Conservation (phyloP, 64 coral and sea anemone genomes). For the Stylophora pistillata region DNA sequence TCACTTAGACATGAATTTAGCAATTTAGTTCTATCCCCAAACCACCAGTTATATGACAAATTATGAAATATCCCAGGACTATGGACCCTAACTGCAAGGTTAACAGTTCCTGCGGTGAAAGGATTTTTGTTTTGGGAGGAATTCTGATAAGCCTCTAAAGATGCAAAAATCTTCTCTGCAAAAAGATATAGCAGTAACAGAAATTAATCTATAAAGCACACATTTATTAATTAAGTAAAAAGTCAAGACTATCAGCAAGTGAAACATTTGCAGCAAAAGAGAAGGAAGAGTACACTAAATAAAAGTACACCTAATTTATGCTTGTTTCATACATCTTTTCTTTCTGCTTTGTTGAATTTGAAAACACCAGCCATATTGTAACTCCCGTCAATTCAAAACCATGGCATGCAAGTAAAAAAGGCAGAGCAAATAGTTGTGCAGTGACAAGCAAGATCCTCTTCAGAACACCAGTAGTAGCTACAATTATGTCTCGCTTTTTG, state of each 20-base stretch:
- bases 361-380: background rate
- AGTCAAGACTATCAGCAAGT: background rate
- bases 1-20: background rate
- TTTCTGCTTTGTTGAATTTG: background rate
- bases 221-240: background rate
- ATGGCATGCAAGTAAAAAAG: too few relatives aligned
- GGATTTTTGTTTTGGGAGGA: background rate
- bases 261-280: background rate
- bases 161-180: background rate
- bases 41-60: constrained; percentile 15
- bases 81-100: constrained; percentile 11
- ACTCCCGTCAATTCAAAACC: too few relatives aligned
- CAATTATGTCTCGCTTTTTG: too few relatives aligned
- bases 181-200: background rate
- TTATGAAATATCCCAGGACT: background rate
- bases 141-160: background rate
- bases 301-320: background rate
- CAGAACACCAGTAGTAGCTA: too few relatives aligned
- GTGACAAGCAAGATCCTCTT: too few relatives aligned
- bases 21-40: constrained; percentile 7
- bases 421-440: too few relatives aligned
- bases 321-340: background rate
- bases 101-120: background rate
- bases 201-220: background rate
- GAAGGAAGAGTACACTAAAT: too few relatives aligned